These are phyloP conservation scores for Halocynthia aurantium DNA, from an alignment of 23 tunicate genomes.

Conservation along the genomic window DNA sequence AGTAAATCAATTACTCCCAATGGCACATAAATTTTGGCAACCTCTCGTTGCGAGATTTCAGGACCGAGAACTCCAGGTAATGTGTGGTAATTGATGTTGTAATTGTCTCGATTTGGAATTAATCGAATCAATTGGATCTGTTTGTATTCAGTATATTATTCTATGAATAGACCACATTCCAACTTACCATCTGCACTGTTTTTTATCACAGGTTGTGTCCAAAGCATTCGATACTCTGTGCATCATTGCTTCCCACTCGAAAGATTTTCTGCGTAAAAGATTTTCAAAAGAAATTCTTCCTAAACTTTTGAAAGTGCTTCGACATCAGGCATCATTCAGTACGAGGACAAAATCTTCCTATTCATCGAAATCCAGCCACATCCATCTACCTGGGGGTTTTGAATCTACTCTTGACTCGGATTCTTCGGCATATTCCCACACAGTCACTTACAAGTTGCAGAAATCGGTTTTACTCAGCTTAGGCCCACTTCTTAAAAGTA, in stretches of 20 bases:
- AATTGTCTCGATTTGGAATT: no score
- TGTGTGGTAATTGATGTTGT: no score
- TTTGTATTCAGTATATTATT: no score
- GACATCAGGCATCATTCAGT: constrained; percentile 1
- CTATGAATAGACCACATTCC: no score
- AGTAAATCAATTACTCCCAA: constrained; percentile 53
- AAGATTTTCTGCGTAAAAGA: constrained; percentile 56
- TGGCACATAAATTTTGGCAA: constrained; percentile 77
- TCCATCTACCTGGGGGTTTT: no score
- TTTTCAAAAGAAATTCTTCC: constrained; percentile 65
- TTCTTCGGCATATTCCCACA: constrained; percentile 1
- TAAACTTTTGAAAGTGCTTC: constrained; percentile 38
- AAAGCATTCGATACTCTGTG: constrained; percentile 68
- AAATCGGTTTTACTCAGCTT: not conserved
- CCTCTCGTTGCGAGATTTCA: constrained; percentile 43
- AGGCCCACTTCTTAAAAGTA: constrained; percentile 5
- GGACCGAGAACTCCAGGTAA: constrained; percentile 58
- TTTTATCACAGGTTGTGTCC: constrained; percentile 31
- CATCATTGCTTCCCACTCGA: constrained; percentile 29
- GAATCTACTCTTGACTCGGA: no score
- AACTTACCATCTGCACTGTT: not conserved
- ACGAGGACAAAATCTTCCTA: not conserved
- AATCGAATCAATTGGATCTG: no score
- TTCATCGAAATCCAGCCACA: no score
- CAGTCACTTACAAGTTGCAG: constrained; percentile 17